phyloP scores from a whole-genome alignment of 2,888 invertebrate genomes.

The Cantharis flavilabris region DNA sequence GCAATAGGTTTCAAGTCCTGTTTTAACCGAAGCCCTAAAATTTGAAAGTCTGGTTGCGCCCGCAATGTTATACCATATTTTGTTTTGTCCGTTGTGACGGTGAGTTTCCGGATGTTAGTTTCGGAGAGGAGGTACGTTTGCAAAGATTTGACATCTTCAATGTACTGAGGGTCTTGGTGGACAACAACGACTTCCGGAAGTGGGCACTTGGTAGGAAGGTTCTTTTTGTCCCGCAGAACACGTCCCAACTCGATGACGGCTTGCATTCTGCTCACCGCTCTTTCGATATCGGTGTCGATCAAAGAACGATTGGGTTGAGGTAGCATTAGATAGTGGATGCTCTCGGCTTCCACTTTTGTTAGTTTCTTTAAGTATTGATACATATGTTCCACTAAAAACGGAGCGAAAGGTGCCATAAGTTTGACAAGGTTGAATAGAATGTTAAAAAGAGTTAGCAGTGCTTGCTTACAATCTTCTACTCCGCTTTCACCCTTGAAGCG shows the following conservation, averaged over 20 bases:
- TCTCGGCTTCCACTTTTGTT: constrained; percentile 64
- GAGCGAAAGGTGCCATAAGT: constrained; percentile 97
- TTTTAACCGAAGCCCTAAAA: constrained; percentile 86
- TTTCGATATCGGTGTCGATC: constrained; percentile 85
- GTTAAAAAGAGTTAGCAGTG: constrained; percentile 85
- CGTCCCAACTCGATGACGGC: constrained; percentile 92
- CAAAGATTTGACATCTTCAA: constrained; percentile 78
- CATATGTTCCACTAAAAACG: constrained; percentile 94
- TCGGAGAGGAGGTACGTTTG: constrained; percentile 89
- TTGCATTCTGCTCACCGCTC: constrained; percentile 92
- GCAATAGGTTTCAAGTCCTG: constrained; percentile 88
- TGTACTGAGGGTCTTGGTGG: constrained; percentile 78
- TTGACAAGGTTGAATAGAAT: constrained; percentile 87
- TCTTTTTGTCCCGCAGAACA: constrained; percentile 89
- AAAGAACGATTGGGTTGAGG: constrained; percentile 73
- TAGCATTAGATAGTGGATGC: constrained; percentile 91
- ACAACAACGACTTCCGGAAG: constrained; percentile 95
- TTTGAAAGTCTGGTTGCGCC: constrained; percentile 95
- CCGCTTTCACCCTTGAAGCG: constrained; percentile 92
- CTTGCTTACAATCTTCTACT: constrained; percentile 76
- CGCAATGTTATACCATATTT: constrained; percentile 88
- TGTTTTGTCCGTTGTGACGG: constrained; percentile 85
- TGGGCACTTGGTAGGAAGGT: constrained; percentile 95
- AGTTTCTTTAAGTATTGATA: constrained; percentile 84
- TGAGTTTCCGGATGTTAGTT: constrained; percentile 85